A percentile compares a stretch with the other conserved stretches of the same genome.
phyloP scores from a whole-genome alignment of 1,140 invertebrate genomes.

The Drosophila sp. region DNA sequence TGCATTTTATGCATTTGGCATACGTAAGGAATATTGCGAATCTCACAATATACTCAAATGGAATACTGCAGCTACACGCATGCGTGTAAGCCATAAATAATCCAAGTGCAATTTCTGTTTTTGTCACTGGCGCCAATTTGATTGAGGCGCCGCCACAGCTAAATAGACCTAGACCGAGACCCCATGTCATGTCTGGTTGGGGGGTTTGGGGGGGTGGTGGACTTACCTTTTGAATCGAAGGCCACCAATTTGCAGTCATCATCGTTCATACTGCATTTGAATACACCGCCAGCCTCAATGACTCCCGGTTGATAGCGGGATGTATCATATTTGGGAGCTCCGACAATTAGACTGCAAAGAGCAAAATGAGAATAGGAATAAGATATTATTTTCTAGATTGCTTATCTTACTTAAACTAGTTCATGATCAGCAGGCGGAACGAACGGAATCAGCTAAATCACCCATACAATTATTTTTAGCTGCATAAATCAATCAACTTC shows the following conservation, averaged over 20 bases:
- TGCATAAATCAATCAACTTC: too few species aligned
- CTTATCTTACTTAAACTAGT: too few species aligned
- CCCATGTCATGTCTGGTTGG: neutral
- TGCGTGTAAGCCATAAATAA: constrained; percentile 75
- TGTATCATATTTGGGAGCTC: constrained; percentile 90
- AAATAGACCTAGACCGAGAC: neutral
- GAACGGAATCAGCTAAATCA: too few species aligned
- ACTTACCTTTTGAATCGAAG: constrained; percentile 90
- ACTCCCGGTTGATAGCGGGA: constrained; percentile 84
- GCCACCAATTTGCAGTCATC: constrained; percentile 87
- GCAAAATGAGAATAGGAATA: neutral
- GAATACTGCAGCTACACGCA: constrained; percentile 38
- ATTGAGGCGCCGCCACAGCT: constrained; percentile 11
- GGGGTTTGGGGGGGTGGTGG: neutral
- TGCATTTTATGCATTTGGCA: neutral
- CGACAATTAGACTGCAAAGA: constrained; percentile 88
- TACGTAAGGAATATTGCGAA: constrained; percentile 30
- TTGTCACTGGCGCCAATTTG: constrained; percentile 52
- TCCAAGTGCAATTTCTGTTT: constrained; percentile 20
- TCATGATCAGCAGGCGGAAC: too few species aligned
- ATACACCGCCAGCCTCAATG: constrained; percentile 89
- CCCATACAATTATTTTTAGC: too few species aligned
- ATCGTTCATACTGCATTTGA: constrained; percentile 87
- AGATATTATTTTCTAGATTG: too few species aligned
- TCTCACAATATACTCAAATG: constrained; percentile 48